Base-by-base conservation (phyloP, 2,888 invertebrate genomes). In the Ceramica pisi region DNA sequence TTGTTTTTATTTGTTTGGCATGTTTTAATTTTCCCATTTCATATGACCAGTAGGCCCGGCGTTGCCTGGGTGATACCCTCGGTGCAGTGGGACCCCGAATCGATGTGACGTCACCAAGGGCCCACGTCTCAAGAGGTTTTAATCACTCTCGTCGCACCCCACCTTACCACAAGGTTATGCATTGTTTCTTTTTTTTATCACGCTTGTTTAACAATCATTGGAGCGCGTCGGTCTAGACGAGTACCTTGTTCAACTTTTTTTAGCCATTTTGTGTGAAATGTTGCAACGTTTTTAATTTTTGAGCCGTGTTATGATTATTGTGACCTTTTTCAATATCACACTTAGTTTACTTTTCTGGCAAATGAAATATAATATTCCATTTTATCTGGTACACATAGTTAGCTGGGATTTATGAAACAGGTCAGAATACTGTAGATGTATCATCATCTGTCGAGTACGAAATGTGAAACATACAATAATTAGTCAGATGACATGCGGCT, bases 1-100 rank as follows among this genome's bases (percentile, higher is more conserved):
- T 78, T 44, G 7, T 60, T 64, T 57, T 23, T 55, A 41, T 78
- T 67, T 41, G 1, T 62, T 68, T 62, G 35, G 83, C 83, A 79
- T 63, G 62, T 82, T 80, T 82, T 75, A 78, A 85, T 70, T 85
- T 86, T 77, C 55, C 41, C 80, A 79, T 79, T 75, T 78, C 67
- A 71, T 78, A 66, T 78, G 55, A 75, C 65, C 75, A 81, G 62
- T 91, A 94, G 92, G 82, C 87, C 90, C 72, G 88, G 91, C 86
- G 94, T 94, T 86, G 91, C 95, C 56, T 96, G 96, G 96, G 91
- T 93, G 80, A 95, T 96, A 84, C 95, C 95, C 76, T 89, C 93
- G 44, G 92, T 96, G 90, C 89, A 90, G 75, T 96, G 96, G 96
- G 92, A 95, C 83, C 94, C 93, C 55, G 91, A 90, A 80, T 91